Evolutionary conservation across 2,888 invertebrate genomes (phyloP).

Genomic region (Pheosia tremula): DNA sequence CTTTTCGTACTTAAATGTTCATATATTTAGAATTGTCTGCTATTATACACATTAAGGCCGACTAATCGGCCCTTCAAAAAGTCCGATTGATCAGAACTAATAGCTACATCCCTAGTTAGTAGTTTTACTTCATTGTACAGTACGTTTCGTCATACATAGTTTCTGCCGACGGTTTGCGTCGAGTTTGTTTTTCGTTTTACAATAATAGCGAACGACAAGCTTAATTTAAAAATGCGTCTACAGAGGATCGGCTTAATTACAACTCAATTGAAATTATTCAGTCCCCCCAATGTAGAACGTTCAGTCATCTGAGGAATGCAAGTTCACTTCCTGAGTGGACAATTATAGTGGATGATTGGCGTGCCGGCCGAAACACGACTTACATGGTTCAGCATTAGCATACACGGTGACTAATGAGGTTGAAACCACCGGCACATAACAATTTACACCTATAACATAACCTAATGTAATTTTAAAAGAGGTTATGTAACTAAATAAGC

Average conservation of each 20-base stretch:
- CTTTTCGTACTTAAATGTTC: too few relatives aligned
- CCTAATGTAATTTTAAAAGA: background rate
- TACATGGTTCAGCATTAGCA: constrained; percentile 46
- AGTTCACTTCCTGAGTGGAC: constrained; percentile 75
- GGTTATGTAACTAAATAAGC: too few relatives aligned
- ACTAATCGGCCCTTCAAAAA: too few relatives aligned
- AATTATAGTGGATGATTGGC: constrained; percentile 68
- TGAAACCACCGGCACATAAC: constrained; percentile 21
- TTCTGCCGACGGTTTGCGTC: too few relatives aligned
- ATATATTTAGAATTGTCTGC: too few relatives aligned
- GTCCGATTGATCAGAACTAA: too few relatives aligned
- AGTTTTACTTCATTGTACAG: too few relatives aligned
- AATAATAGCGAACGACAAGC: background rate
- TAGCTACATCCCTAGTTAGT: too few relatives aligned
- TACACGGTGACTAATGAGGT: constrained; percentile 46
- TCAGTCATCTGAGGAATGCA: constrained; percentile 70
- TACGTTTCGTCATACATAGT: too few relatives aligned
- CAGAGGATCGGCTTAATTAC: constrained; percentile 38
- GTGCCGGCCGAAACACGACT: constrained; percentile 46
- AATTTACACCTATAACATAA: background rate
- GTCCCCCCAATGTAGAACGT: constrained; percentile 58
- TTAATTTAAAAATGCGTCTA: constrained; percentile 5
- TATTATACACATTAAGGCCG: too few relatives aligned
- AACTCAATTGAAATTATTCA: constrained; percentile 53
- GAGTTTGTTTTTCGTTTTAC: too few relatives aligned